Evolutionary conservation across 2,888 invertebrate species (phyloP).

Genomic region (Nematopogon swammerdamellus): DNA sequence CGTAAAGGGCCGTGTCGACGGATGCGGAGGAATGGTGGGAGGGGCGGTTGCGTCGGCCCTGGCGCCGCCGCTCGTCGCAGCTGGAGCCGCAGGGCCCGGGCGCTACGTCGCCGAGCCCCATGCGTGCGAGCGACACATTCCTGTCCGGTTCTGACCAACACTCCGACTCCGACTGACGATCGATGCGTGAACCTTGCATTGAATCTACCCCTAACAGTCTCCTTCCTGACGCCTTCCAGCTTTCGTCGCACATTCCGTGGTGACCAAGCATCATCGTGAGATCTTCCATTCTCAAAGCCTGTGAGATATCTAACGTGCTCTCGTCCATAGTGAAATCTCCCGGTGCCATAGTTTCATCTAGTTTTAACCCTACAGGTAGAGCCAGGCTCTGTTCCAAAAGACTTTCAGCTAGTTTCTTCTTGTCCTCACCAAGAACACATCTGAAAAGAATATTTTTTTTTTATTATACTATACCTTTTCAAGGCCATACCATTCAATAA

Average conservation of each 20-base stretch:
- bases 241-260: conserved; percentile 32
- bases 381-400: conserved; percentile 48
- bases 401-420: conserved; percentile 45
- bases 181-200: conserved; percentile 23
- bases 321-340: conserved; percentile 45
- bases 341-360: conserved; percentile 45
- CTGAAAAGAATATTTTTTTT: conserved; percentile 18
- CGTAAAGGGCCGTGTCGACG: conserved; percentile 48
- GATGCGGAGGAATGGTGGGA: conserved; percentile 40
- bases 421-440: conserved; percentile 48
- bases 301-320: conserved; percentile 41
- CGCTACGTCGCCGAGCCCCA: conserved; percentile 56
- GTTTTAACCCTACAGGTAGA: conserved; percentile 40
- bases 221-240: conserved; percentile 19
- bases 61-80: conserved; percentile 29
- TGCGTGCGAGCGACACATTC: conserved; percentile 74
- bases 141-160: conserved; percentile 87
- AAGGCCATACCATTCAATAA: too few species aligned
- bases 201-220: conserved; percentile 18
- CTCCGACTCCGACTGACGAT: conserved; percentile 66
- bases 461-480: conserved; percentile 2
- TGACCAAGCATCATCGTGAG: conserved; percentile 49
- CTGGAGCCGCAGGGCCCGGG: conserved; percentile 23
- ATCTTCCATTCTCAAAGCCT: conserved; percentile 41
- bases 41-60: conserved; percentile 25